Percentiles rank a stretch among this genome's conserved stretches.
Evolutionary conservation across 2,113 vertebrate species (phyloP).

Genomic region (Elaphurus davidianus): DNA sequence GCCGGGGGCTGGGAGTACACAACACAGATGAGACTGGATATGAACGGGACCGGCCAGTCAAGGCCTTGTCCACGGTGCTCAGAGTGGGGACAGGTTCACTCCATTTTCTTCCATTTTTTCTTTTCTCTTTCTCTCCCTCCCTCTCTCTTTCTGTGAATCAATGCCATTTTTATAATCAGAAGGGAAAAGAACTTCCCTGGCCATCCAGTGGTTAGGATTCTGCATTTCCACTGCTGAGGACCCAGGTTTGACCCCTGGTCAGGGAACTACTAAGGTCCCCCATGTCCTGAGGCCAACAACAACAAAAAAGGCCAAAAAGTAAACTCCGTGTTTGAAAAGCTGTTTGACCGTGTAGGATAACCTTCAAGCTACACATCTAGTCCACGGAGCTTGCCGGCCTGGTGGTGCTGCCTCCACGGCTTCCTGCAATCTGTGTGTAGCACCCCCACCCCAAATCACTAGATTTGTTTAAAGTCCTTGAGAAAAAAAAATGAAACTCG

Average conservation of each 20-base stretch:
- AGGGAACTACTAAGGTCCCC: not conserved
- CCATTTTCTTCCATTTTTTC: not conserved
- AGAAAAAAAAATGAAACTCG: not conserved
- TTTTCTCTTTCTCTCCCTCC: not conserved
- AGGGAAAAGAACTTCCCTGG: not conserved
- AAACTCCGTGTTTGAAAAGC: not conserved
- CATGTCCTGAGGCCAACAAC: not conserved
- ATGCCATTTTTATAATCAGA: not conserved
- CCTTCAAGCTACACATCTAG: not conserved
- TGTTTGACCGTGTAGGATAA: no score
- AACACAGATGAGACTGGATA: not conserved
- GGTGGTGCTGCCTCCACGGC: not conserved
- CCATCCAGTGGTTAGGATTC: not conserved
- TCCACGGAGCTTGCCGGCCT: not conserved
- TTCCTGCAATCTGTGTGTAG: not conserved
- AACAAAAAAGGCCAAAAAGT: not conserved
- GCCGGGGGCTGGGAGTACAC: not conserved
- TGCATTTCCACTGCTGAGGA: not conserved
- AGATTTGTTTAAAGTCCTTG: no score
- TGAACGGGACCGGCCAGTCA: not conserved
- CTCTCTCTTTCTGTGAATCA: not conserved
- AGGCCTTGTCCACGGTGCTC: not conserved
- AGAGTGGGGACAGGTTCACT: not conserved
- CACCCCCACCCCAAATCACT: not conserved
- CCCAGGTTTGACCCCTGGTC: not conserved